Conservation (phyloP, 2,888 invertebrate species). For the Andrena trimmerana region DNA sequence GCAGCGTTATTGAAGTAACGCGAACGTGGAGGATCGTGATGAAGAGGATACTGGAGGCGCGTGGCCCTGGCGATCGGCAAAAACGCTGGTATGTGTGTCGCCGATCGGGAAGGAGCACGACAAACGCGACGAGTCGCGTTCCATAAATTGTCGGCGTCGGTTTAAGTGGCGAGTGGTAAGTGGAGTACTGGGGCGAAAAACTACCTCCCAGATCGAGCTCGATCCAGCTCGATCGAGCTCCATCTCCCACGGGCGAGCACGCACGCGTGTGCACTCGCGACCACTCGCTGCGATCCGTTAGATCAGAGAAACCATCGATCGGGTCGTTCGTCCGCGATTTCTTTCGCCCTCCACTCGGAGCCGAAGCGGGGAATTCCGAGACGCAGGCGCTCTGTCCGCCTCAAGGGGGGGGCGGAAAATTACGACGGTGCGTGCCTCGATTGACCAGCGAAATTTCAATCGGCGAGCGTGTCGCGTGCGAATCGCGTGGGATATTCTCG, state of each 20-base stretch:
- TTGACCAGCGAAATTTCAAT: slow-evolving; percentile 29
- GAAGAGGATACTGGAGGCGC: slow-evolving; percentile 13
- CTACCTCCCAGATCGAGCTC: slow-evolving; percentile 76
- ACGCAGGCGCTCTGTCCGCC: slow-evolving; percentile 22
- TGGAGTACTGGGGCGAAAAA: slow-evolving; percentile 84
- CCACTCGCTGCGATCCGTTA: slow-evolving; percentile 74
- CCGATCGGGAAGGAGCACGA: slow-evolving; percentile 66
- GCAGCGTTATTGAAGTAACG: background rate
- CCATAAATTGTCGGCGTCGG: slow-evolving; percentile 78
- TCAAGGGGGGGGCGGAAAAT: background rate
- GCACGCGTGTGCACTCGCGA: slow-evolving; percentile 33
- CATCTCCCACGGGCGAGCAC: slow-evolving; percentile 56
- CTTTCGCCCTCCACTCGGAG: slow-evolving; percentile 13
- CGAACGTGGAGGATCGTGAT: background rate
- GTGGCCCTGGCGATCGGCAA: slow-evolving; percentile 41
- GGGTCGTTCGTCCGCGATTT: slow-evolving; percentile 32
- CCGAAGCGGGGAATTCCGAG: slow-evolving; percentile 50
- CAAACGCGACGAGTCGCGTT: slow-evolving; percentile 68
- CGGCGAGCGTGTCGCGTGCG: slow-evolving; percentile 32
- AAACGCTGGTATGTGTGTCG: slow-evolving; percentile 73
- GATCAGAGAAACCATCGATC: slow-evolving; percentile 77
- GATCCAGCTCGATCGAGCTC: slow-evolving; percentile 34
- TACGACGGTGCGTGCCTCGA: slow-evolving; percentile 14
- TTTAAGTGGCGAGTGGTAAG: slow-evolving; percentile 79
- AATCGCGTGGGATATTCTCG: background rate